These are phyloP conservation scores for Percopsis transmontana DNA, from an alignment of 2,113 vertebrate species.

Conservation along the genomic window DNA sequence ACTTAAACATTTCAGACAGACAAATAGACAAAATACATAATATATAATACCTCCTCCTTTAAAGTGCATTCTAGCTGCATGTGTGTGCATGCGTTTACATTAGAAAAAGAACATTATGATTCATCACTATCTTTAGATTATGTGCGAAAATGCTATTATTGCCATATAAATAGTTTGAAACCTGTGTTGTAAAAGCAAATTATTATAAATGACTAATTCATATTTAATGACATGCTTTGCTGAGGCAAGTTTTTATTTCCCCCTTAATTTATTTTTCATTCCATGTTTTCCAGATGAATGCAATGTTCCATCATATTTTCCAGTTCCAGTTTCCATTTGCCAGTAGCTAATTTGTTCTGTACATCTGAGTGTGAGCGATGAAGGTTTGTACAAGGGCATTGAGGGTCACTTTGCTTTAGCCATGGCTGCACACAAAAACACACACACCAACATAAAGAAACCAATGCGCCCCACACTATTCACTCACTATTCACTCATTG, in stretches of 20 bases:
- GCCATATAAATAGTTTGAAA: background rate
- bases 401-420: background rate
- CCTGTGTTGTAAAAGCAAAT: constrained; percentile 13
- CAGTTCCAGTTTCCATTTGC: background rate
- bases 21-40: no score
- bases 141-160: background rate
- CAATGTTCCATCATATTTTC: constrained; percentile 11
- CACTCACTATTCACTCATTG: background rate
- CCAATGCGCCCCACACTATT: background rate
- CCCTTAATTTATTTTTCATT: no score
- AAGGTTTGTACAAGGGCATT: background rate
- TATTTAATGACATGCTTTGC: constrained; percentile 34
- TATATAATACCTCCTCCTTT: no score
- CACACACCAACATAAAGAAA: background rate
- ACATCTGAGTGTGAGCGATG: background rate
- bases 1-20: no score
- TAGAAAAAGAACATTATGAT: background rate
- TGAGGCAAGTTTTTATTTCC: constrained; percentile 1
- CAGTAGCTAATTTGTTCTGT: background rate
- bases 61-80: no score
- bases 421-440: background rate
- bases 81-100: background rate
- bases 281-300: background rate
- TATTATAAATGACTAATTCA: constrained; percentile 37
- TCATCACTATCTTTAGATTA: background rate